Conservation (phyloP, 2,888 invertebrate species). For the Carabus problematicus region DNA sequence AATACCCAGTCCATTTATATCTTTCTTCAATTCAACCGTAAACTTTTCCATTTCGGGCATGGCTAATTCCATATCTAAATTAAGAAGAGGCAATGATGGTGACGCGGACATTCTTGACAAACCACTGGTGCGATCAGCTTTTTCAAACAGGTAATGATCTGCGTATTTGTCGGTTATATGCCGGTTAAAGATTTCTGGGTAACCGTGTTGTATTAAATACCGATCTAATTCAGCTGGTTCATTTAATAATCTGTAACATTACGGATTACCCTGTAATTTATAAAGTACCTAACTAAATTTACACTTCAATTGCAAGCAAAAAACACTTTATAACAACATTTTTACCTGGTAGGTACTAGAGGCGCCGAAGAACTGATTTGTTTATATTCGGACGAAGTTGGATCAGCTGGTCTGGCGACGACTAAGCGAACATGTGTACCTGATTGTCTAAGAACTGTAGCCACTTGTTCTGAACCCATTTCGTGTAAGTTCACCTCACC, state of each 20-base stretch:
- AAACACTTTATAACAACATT: too few species aligned
- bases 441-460: constrained; percentile 92
- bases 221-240: constrained; percentile 88
- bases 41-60: constrained; percentile 94
- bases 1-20: constrained; percentile 91
- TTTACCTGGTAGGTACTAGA: constrained; percentile 68
- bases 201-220: constrained; percentile 84
- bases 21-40: constrained; percentile 92
- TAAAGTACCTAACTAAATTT: too few species aligned
- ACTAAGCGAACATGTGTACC: constrained; percentile 94
- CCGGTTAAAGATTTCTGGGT: constrained; percentile 73
- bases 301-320: too few species aligned
- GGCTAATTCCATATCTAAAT: constrained; percentile 68
- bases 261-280: too few species aligned
- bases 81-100: constrained; percentile 60
- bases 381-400: constrained; percentile 67
- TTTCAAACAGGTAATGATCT: constrained; percentile 55
- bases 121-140: constrained; percentile 57
- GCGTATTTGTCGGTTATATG: constrained; percentile 49
- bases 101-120: constrained; percentile 57
- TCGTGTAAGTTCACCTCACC: constrained; percentile 80
- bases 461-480: constrained; percentile 98
- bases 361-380: constrained; percentile 67
- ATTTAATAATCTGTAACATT: constrained; percentile 71
- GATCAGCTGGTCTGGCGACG: constrained; percentile 90